A percentile compares a stretch with the other conserved stretches of the same genome.
These are phyloP conservation scores for Xestobium rufovillosum DNA, from an alignment of 2,888 invertebrate genomes.

Conservation along the genomic window DNA sequence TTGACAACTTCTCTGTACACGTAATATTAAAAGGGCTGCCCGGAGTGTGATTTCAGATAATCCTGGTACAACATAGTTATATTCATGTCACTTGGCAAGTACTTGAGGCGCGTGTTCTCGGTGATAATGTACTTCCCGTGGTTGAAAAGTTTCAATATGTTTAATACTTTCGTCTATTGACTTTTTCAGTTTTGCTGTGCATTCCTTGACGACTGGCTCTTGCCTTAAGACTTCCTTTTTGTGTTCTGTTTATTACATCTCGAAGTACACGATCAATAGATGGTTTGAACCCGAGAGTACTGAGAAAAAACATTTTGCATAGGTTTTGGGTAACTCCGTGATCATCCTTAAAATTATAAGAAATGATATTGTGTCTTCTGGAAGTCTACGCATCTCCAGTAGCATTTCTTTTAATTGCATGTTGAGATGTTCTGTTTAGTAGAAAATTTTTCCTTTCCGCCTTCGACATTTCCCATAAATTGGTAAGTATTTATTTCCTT, in stretches of 20 bases:
- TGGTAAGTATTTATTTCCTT: constrained; percentile 1
- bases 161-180: constrained; percentile 1
- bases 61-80: constrained; percentile 1
- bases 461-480: constrained; percentile 2
- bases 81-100: constrained; percentile 1
- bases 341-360: neutral
- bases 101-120: constrained; percentile 3
- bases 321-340: neutral
- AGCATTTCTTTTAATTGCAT: constrained; percentile 1
- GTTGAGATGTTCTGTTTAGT: constrained; percentile 1
- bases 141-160: constrained; percentile 1
- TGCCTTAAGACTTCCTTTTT: neutral
- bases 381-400: constrained; percentile 2
- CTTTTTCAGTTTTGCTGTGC: too few species aligned
- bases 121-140: neutral
- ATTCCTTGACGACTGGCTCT: constrained; percentile 2
- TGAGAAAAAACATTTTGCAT: constrained; percentile 2
- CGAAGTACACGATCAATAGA: too few species aligned
- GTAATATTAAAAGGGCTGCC: neutral
- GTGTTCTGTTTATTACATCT: neutral
- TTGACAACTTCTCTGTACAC: constrained; percentile 3
- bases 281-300: constrained; percentile 2
- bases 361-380: constrained; percentile 2
- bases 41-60: constrained; percentile 1
- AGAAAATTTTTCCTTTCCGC: neutral